Conservation (phyloP, 2,888 invertebrate genomes). For the Coronaproctus castanopsis region DNA sequence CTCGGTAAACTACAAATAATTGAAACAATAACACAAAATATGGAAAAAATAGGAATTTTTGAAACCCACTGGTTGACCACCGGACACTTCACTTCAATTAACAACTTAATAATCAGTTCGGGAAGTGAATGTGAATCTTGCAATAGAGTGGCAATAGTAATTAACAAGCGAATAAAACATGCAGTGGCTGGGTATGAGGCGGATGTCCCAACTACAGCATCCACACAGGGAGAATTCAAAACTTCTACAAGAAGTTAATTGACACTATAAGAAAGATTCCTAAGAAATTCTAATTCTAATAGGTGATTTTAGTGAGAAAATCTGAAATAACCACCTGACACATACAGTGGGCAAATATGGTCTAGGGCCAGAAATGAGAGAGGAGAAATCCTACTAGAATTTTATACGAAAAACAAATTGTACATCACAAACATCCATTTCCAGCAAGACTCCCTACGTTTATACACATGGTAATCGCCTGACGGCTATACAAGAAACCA, state of each 20-base stretch:
- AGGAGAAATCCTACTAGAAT: neutral
- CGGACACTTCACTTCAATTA: neutral
- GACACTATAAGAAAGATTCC: neutral
- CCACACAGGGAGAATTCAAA: neutral
- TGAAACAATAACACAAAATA: neutral
- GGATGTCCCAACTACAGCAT: neutral
- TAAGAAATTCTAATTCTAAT: neutral
- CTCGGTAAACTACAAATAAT: neutral
- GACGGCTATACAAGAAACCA: neutral
- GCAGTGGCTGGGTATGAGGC: neutral
- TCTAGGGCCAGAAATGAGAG: neutral
- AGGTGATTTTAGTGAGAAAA: neutral
- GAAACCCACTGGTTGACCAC: neutral
- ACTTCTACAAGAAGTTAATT: neutral
- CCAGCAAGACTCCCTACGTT: neutral
- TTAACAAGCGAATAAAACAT: neutral
- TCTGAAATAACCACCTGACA: neutral
- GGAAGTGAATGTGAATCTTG: too few species aligned
- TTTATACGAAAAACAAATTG: too few species aligned
- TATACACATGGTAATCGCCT: neutral
- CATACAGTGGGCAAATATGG: neutral
- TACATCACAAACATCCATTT: neutral
- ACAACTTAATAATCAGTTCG: too few species aligned
- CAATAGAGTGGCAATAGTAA: too few species aligned
- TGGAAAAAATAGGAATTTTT: neutral